Evolutionary conservation across 2,888 invertebrate species (phyloP).

Genomic region (Ditula angustiorana): DNA sequence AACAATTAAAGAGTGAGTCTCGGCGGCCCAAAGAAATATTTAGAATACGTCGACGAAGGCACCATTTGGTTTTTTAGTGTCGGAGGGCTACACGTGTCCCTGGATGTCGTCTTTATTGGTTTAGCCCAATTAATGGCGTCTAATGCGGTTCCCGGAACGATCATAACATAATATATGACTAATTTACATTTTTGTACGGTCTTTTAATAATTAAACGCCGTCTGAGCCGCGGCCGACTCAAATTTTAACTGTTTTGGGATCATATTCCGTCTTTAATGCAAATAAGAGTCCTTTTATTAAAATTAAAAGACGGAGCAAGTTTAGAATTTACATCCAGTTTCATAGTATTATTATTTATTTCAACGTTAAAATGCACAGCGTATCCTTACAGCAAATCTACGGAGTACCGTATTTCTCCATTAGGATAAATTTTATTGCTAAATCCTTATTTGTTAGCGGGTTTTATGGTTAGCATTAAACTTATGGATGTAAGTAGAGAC

Average conservation of each 20-base stretch:
- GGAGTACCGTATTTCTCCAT: conserved; percentile 15
- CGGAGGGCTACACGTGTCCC: conserved; percentile 71
- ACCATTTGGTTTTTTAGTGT: conserved; percentile 49
- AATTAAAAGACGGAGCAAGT: conserved; percentile 5
- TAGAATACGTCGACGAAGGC: conserved; percentile 70
- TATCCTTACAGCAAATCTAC: not conserved
- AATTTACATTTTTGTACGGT: conserved; percentile 64
- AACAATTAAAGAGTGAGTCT: conserved; percentile 78
- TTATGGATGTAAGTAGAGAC: conserved; percentile 29
- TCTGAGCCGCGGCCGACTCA: conserved; percentile 16
- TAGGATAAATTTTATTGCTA: conserved; percentile 29
- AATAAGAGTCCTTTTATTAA: conserved; percentile 10
- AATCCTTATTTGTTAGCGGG: conserved; percentile 28
- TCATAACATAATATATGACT: conserved; percentile 67
- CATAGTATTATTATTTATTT: not conserved
- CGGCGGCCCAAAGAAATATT: conserved; percentile 79
- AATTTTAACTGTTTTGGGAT: conserved; percentile 34
- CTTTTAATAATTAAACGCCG: conserved; percentile 37
- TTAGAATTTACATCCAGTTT: conserved; percentile 5
- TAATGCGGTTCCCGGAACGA: conserved; percentile 73
- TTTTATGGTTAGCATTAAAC: conserved; percentile 22
- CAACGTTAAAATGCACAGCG: not conserved
- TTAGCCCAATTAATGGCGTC: conserved; percentile 80
- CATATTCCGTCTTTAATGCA: conserved; percentile 18
- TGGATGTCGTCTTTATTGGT: conserved; percentile 82